Base-by-base conservation (phyloP, 1,140 invertebrate genomes). In the Apolygus lucorum region DNA sequence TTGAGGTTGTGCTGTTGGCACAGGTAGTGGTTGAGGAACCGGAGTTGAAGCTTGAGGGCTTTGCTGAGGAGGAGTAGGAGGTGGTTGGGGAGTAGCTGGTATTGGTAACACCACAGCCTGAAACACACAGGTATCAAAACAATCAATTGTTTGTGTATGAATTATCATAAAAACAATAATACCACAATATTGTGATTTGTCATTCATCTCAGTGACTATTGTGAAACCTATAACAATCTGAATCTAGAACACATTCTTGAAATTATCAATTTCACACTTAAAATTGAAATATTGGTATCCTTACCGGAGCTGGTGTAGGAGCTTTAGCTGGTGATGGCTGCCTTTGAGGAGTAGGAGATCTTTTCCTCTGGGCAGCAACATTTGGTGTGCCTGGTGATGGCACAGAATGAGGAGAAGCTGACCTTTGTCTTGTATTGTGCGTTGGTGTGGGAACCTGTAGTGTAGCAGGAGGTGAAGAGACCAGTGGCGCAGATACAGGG, bases 1-100 rank as follows among this genome's bases (percentile, higher is more conserved):
- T 68, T 28, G 73, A 26, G 62, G 72, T 67, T 59, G 69, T 62
- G 63, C 64, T 22, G 70, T 22, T 34, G 65, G 73, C 42, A 1
- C 34, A 49, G 24, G 24, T 1, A n/a, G 59, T 42, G 59, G n/a
- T 22, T 63, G 59, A 34, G 68, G 54, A 26, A 26, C 59, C n/a
- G 68, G 62, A 25, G 63, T n/a, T 1, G 63, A 49, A 26, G 68
- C 52, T 11, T 34, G 29, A 11, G 34, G 34, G 34, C 34, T 49
- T 17, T 8, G 17, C 34, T 49, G 34, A 49, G 34, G 34, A 11
- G 34, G 8, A 49, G 34, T 17, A 11, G 34, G 34, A 8, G 34
- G 17, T 11, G 34, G 17, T 17, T n/a, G n/a, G n/a, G n/a, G n/a
- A n/a, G n/a, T n/a, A n/a, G n/a, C n/a, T n/a, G n/a, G n/a, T n/a